A percentile compares a stretch with the other conserved stretches of the same genome.
Evolutionary conservation across 2,888 invertebrate species (phyloP).

Genomic region (Tachina lurida): DNA sequence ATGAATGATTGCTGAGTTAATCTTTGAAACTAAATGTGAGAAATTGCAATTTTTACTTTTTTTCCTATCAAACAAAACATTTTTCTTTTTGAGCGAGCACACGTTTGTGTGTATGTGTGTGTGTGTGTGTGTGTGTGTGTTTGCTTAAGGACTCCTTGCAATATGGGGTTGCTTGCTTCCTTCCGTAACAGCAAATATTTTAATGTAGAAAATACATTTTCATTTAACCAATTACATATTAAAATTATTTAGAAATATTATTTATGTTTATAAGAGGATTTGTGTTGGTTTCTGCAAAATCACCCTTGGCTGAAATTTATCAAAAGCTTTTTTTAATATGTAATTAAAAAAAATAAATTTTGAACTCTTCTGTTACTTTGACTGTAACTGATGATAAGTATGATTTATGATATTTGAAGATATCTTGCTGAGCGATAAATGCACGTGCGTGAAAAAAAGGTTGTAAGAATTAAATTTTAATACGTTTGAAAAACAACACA

Average conservation of each 20-base stretch:
- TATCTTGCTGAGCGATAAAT: conserved; percentile 18
- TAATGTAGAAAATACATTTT: conserved; percentile 20
- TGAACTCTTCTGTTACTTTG: not conserved
- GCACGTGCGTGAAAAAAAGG: not conserved
- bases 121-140: not conserved
- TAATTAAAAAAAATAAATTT: not conserved
- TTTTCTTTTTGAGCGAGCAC: not conserved
- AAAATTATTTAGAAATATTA: not conserved
- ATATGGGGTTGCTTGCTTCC: conserved; percentile 1
- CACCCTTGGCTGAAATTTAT: not conserved
- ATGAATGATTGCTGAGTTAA: conserved; percentile 37
- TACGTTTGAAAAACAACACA: not conserved
- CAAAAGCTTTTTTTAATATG: not conserved
- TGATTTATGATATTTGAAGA: conserved; percentile 34
- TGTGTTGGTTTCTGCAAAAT: not conserved
- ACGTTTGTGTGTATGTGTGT: not conserved
- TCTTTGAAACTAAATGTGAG: conserved; percentile 45
- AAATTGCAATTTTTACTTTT: conserved; percentile 33
- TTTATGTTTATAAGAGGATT: not conserved
- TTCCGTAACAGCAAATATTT: conserved; percentile 1
- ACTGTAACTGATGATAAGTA: not conserved
- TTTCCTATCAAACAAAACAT: conserved; percentile 4
- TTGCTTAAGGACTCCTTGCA: not conserved
- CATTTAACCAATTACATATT: conserved; percentile 14
- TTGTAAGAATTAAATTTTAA: not conserved